Percentiles rank a stretch among this genome's conserved stretches.
phyloP scores from a whole-genome alignment of 1,140 invertebrate species.

The Periplaneta americana region DNA sequence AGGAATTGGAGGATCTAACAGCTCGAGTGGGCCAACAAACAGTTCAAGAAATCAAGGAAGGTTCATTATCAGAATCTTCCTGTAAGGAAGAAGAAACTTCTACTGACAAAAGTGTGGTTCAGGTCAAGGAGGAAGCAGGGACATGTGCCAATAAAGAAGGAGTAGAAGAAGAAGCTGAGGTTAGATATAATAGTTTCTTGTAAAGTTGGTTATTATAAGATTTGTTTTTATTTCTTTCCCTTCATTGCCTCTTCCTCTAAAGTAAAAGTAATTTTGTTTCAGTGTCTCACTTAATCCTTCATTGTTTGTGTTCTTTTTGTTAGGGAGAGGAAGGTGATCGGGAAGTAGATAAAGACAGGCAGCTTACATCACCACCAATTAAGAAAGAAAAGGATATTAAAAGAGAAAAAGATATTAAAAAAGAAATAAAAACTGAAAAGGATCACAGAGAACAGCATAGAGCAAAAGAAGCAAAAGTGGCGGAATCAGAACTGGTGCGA shows the following conservation, averaged over 20 bases:
- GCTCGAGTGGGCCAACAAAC: slow-evolving; percentile 51
- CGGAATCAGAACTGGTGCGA: slow-evolving; percentile 58
- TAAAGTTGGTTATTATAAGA: neutral
- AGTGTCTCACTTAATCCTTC: too few species aligned
- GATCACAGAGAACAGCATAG: slow-evolving; percentile 37
- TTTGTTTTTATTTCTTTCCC: neutral
- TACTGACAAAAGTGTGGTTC: neutral
- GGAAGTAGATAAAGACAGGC: slow-evolving; percentile 37
- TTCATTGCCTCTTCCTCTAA: too few species aligned
- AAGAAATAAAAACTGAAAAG: slow-evolving; percentile 54
- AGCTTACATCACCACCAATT: slow-evolving; percentile 41
- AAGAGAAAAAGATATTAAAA: slow-evolving; percentile 54
- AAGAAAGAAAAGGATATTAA: slow-evolving; percentile 55
- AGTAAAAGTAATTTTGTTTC: too few species aligned
- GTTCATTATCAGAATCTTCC: slow-evolving; percentile 45
- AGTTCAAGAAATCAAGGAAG: slow-evolving; percentile 48
- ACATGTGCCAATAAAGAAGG: slow-evolving; percentile 7
- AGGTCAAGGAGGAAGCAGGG: slow-evolving; percentile 36
- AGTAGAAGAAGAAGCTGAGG: slow-evolving; percentile 9
- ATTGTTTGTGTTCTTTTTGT: neutral
- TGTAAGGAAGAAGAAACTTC: slow-evolving; percentile 13
- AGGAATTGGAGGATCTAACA: slow-evolving; percentile 62
- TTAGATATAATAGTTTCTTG: neutral
- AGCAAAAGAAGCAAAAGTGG: slow-evolving; percentile 47
- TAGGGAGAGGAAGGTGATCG: slow-evolving; percentile 35